Evolutionary conservation across 1,140 invertebrate genomes (phyloP).

Genomic region (Campoletis sonorensis): DNA sequence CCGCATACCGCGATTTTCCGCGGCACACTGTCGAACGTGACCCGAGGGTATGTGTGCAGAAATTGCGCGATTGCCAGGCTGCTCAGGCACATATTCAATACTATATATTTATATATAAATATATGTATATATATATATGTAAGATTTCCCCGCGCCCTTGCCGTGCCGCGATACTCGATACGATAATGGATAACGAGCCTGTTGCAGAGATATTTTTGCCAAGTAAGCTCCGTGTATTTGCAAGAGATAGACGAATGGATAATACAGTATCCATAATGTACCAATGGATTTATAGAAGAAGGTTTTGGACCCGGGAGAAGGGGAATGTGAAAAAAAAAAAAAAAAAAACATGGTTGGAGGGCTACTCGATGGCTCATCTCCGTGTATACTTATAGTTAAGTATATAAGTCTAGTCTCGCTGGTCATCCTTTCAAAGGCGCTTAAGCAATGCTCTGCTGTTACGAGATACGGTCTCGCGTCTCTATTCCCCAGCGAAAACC

Average conservation of each 20-base stretch:
- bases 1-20: constrained; percentile 72
- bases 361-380: constrained; percentile 21
- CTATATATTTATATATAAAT: background rate
- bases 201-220: constrained; percentile 63
- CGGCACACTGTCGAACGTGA: constrained; percentile 66
- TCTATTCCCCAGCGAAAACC: background rate
- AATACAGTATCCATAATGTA: constrained; percentile 6
- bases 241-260: constrained; percentile 15
- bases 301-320: background rate
- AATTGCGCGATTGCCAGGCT: constrained; percentile 66
- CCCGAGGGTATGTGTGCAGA: constrained; percentile 63
- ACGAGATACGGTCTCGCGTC: constrained; percentile 3
- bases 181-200: constrained; percentile 67
- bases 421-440: constrained; percentile 31
- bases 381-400: background rate
- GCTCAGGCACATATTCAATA: constrained; percentile 21
- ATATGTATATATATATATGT: constrained; percentile 14
- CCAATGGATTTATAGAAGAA: constrained; percentile 9
- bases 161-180: constrained; percentile 64
- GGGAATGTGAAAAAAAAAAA: constrained; percentile 4
- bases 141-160: constrained; percentile 1
- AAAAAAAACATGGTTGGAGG: constrained; percentile 14
- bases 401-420: constrained; percentile 21
- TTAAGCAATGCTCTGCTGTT: background rate
- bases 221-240: constrained; percentile 32